Evolutionary conservation across 2,888 invertebrate genomes (phyloP), one percentile per base, ranked within the genome.

Genomic region (Yponomeuta malinellus): DNA sequence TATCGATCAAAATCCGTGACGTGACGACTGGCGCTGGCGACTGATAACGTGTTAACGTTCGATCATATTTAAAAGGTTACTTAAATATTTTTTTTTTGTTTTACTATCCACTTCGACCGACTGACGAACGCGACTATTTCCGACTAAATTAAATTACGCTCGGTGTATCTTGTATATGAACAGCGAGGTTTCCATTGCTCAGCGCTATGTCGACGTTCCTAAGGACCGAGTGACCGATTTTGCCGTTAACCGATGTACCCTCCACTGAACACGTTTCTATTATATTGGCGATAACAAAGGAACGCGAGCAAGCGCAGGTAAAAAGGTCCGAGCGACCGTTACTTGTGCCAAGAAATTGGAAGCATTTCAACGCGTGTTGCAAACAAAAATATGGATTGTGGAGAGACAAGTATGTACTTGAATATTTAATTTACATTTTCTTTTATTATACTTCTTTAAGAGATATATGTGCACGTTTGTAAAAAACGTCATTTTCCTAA

Each of bases 221-320:
- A 1, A 37, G 37, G 37, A 37, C 37, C 37, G 5, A 37, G 37
- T 23, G 23, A 23, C 23, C 23, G 23, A 23, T 23, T 23, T 23
- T 23, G 23, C 23, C 23, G 23, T 23, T 23, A 23, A 68, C 68
- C 64, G 64, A 64, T 64, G 64, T 64, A 64, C 64, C 64, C 29
- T 23, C 9, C 64, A 64, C 23, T 29, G 64, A 64, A 64, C 64
- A 64, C 64, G 23, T 23, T 64, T 23, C 5, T 64, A 64, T 64
- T 64, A 9, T 29, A 64, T 64, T 23, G 29, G 64, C 64, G 64
- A 64, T 64, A 23, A 64, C 64, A 64, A 64, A 64, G 29, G 64
- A 64, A 64, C 23, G 64, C 64, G 31, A 64, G 64, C 64, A 64
- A 64, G 64, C 64, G 64, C 64, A 64, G 64, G 64, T 64, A 64